Conservation (phyloP, 2,797 vertebrate genomes). For the Harpagifer antarcticus region DNA sequence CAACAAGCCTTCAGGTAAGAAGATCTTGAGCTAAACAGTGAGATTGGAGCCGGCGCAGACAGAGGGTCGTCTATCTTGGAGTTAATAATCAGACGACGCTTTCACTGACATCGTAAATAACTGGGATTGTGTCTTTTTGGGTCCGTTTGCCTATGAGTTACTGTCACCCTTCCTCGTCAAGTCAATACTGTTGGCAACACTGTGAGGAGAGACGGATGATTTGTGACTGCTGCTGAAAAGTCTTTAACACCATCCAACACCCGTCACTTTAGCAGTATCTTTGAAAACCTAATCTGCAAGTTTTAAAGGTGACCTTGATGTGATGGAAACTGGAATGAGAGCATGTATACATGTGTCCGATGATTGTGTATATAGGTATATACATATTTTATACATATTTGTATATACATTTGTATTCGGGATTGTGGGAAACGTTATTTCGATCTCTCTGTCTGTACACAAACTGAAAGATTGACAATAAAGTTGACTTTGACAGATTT, state of each 20-base stretch:
- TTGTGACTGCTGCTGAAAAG: conserved; percentile 23
- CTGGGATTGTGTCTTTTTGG: conserved; percentile 11
- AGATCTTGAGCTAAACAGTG: conserved; percentile 17
- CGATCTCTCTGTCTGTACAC: too few relatives aligned
- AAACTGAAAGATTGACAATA: too few relatives aligned
- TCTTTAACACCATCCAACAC: too few relatives aligned
- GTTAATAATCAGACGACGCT: conserved; percentile 25
- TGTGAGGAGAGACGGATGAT: conserved; percentile 28
- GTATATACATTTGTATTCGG: too few relatives aligned
- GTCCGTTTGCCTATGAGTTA: not conserved
- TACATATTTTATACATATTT: too few relatives aligned
- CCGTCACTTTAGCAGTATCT: too few relatives aligned
- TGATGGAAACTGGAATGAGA: not conserved
- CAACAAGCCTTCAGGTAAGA: conserved; percentile 10
- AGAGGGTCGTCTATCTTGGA: conserved; percentile 1
- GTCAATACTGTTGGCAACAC: not conserved
- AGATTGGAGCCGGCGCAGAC: not conserved
- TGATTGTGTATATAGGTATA: too few relatives aligned
- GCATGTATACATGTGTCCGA: not conserved
- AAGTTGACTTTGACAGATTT: not conserved
- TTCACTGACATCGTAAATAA: conserved; percentile 40
- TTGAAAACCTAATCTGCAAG: too few relatives aligned
- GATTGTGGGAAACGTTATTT: too few relatives aligned
- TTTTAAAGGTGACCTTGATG: conserved; percentile 20
- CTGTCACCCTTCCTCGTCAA: not conserved